Evolutionary conservation across 2,797 vertebrate genomes (phyloP).

Genomic region (Onychomys arenicola): DNA sequence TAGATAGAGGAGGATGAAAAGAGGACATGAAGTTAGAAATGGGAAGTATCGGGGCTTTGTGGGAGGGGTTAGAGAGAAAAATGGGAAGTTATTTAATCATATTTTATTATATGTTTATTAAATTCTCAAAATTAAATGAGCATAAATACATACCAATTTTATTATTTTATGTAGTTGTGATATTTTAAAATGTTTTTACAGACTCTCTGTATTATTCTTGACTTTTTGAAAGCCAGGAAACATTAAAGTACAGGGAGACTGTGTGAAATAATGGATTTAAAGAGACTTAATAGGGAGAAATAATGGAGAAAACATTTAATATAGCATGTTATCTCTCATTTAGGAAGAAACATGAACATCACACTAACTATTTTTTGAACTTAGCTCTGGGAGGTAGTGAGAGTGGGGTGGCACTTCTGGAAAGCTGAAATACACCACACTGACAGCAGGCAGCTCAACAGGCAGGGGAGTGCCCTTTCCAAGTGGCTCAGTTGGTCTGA

Average conservation of each 20-base stretch:
- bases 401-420: background rate
- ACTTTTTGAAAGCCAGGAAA: too few species aligned
- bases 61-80: too few species aligned
- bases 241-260: too few species aligned
- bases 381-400: background rate
- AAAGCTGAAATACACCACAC: background rate
- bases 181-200: too few species aligned
- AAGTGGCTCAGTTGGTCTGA: background rate
- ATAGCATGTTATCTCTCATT: background rate
- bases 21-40: background rate
- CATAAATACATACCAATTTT: too few species aligned
- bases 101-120: too few species aligned
- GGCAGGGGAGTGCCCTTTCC: background rate
- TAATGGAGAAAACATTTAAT: background rate
- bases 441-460: background rate
- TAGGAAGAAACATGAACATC: background rate
- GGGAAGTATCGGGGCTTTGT: too few species aligned
- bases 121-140: too few species aligned
- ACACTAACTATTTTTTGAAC: background rate
- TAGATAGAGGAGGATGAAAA: background rate
- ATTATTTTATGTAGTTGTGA: too few species aligned
- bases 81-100: too few species aligned
- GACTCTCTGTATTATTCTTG: too few species aligned
- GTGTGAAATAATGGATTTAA: too few species aligned
- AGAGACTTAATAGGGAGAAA: background rate